Evolutionary conservation across 1,140 invertebrate genomes (phyloP), one percentile per base, ranked within the genome.

Genomic region (Acyrthosiphon pisum): DNA sequence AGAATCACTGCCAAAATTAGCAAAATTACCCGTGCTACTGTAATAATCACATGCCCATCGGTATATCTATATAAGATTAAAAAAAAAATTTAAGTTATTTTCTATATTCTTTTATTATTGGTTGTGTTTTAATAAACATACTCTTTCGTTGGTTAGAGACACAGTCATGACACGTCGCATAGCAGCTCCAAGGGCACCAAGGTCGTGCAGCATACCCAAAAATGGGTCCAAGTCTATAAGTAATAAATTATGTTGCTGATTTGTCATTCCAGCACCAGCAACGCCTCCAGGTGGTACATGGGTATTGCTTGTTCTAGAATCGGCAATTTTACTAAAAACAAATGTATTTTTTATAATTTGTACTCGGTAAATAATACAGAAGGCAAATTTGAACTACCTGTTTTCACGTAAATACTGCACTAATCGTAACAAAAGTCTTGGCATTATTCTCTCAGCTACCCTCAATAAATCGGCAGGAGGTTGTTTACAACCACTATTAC

Each of bases 401-500:
- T 98, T 97, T 94, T 98, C 97, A 94, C 99, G 96, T 94, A 99
- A 97, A 95, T 99, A 97, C 95, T 98, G 98, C 93, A 99, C 96
- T 60, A 99, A 96, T 88, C 98, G 96, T 53, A 99, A 96, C 94
- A 99, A 97, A 93, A 99, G 96, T 94, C 98, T 96, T 41, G 99
- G 98, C 97, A 99, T 98, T 96, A 99, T 98, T 41, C 97, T 97
- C 94, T 99, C 98, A 6, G 98, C 98, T 26, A 99, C 97, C 94
- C 97, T 98, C 96, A 99, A 97, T 26, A 99, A 96, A 95, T 99
- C 97, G 6, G 96, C 96, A 37, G 98, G 98, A 50, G 97, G 97
- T 37, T 48, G 93, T 60, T 90, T 90, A 83, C 26, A 53, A 83
- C 35, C n/a, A 35, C 26, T 94, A 1, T 97, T 97, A 94, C 97